A percentile compares a stretch with the other conserved stretches of the same genome.
Conservation (phyloP, 2,888 invertebrate genomes). For the Drosophila birchii region DNA sequence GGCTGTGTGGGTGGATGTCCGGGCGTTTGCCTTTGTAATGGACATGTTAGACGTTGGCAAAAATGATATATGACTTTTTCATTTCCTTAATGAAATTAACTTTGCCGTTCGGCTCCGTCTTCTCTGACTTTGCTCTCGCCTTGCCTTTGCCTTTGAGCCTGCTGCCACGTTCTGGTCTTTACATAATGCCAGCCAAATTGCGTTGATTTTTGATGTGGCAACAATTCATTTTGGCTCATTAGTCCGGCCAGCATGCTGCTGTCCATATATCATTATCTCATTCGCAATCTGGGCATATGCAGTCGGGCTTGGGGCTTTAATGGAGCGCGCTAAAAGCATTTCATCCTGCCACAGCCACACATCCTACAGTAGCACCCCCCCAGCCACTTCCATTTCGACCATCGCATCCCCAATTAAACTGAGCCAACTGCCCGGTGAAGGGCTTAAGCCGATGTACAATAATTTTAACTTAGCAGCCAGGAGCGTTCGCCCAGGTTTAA, state of each 20-base stretch:
- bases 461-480: conserved; percentile 56
- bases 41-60: conserved; percentile 77
- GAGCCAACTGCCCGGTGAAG: conserved; percentile 33
- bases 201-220: conserved; percentile 78
- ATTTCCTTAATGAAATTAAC: conserved; percentile 80
- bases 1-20: conserved; percentile 32
- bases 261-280: conserved; percentile 70
- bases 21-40: conserved; percentile 68
- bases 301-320: conserved; percentile 48
- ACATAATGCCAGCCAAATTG: conserved; percentile 75
- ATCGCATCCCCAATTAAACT: conserved; percentile 33
- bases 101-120: conserved; percentile 52
- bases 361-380: not conserved
- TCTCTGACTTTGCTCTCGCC: conserved; percentile 7
- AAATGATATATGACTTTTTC: conserved; percentile 80
- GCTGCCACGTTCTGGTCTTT: conserved; percentile 43
- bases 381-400: conserved; percentile 1
- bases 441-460: conserved; percentile 54
- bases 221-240: conserved; percentile 78
- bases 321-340: conserved; percentile 49
- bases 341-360: conserved; percentile 1
- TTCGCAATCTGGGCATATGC: conserved; percentile 48
- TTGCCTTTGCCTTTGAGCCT: conserved; percentile 9
- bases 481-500: conserved; percentile 40
- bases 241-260: conserved; percentile 69